phyloP scores from a whole-genome alignment of 1,140 invertebrate species.

The Anastrepha ludens region DNA sequence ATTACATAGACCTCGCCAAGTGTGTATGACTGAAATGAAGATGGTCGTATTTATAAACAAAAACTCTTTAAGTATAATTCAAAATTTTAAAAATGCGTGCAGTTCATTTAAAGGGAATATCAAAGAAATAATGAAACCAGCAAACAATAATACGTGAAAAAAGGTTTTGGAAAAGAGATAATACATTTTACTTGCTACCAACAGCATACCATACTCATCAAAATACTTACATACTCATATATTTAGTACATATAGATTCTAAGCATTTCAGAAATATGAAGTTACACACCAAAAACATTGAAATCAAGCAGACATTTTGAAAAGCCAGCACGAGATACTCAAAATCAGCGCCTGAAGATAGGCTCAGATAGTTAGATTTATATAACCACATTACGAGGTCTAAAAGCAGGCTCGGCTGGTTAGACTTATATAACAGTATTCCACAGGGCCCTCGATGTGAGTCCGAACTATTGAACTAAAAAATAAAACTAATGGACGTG shows the following conservation, averaged over 20 bases:
- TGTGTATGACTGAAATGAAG: conserved; percentile 22
- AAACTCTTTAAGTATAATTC: neutral
- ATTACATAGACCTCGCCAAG: conserved; percentile 30
- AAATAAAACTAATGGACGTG: too few relatives aligned
- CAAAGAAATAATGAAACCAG: neutral
- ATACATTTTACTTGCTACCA: conserved; percentile 34
- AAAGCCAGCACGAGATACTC: neutral
- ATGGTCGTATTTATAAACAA: neutral
- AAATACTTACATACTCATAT: conserved; percentile 26
- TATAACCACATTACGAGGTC: too few relatives aligned
- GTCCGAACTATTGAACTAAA: too few relatives aligned
- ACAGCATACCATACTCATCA: conserved; percentile 26
- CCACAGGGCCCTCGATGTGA: too few relatives aligned
- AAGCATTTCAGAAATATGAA: neutral
- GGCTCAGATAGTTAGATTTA: neutral
- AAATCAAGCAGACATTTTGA: too few relatives aligned
- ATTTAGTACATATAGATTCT: neutral
- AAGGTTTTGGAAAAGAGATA: conserved; percentile 44
- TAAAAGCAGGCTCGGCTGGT: too few relatives aligned
- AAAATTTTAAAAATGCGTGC: neutral
- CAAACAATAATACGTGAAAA: neutral
- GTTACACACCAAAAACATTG: neutral
- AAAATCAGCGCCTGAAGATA: neutral
- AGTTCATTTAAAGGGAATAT: neutral
- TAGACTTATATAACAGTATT: too few relatives aligned